A percentile compares a stretch with the other conserved stretches of the same genome.
phyloP scores from a whole-genome alignment of 1,140 invertebrate genomes.

The Paralvinella palmiformis region DNA sequence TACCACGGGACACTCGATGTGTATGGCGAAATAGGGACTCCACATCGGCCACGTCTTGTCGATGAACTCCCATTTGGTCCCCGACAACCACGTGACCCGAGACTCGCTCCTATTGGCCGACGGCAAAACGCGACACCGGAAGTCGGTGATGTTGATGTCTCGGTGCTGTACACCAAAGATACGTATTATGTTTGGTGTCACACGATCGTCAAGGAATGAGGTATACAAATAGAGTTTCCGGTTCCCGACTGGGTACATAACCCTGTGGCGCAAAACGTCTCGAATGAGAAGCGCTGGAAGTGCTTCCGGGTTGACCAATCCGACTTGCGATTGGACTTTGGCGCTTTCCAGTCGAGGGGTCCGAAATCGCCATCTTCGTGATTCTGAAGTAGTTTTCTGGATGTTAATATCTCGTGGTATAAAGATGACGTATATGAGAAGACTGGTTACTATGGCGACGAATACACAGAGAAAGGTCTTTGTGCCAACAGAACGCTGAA shows the following conservation, averaged over 20 bases:
- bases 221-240: background rate
- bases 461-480: too few species aligned
- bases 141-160: background rate
- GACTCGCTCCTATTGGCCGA: background rate
- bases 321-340: too few species aligned
- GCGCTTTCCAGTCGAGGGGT: too few species aligned
- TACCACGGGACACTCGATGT: constrained; percentile 3
- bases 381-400: too few species aligned
- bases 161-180: background rate
- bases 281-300: background rate
- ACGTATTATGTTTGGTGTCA: background rate
- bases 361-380: too few species aligned
- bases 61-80: background rate
- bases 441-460: too few species aligned
- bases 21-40: constrained; percentile 5
- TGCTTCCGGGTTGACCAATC: too few species aligned
- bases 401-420: too few species aligned
- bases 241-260: background rate
- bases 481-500: too few species aligned
- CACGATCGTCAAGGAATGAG: background rate
- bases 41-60: constrained; percentile 3
- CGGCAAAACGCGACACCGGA: background rate
- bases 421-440: too few species aligned
- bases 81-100: background rate
- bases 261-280: background rate